Conservation (phyloP, 2,113 vertebrate genomes). For the Lophochroa leadbeateri region DNA sequence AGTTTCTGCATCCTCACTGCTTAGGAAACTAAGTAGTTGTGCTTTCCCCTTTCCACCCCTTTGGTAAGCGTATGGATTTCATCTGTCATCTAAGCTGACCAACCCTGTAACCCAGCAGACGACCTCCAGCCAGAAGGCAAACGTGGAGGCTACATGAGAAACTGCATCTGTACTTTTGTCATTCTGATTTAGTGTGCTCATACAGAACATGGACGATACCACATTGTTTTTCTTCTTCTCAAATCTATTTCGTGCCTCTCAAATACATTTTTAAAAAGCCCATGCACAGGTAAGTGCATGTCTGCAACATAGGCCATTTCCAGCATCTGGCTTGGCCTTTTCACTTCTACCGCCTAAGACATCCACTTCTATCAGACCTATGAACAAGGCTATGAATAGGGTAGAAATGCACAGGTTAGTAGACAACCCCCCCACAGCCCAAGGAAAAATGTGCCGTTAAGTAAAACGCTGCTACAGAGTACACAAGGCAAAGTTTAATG, state of each 20-base stretch:
- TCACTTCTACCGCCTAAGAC: not conserved
- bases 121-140: not conserved
- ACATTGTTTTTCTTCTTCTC: not conserved
- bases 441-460: not conserved
- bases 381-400: not conserved
- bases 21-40: not conserved
- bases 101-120: not conserved
- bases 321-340: not conserved
- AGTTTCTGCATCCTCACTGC: not conserved
- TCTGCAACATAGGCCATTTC: not conserved
- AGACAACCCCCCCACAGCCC: not conserved
- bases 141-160: not conserved
- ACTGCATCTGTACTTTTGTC: not conserved
- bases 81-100: not conserved
- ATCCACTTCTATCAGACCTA: not conserved
- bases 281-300: not conserved
- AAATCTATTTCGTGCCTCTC: not conserved
- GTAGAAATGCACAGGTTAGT: not conserved
- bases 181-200: not conserved
- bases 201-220: not conserved
- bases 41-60: not conserved
- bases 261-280: not conserved
- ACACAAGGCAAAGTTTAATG: not conserved
- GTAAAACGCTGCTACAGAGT: not conserved
- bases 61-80: not conserved